A percentile compares a stretch with the other conserved stretches of the same genome.
Evolutionary conservation across 37 sponge, comb jelly and placozoan genomes (phyloP).

Genomic region (Tethya wilhelma): DNA sequence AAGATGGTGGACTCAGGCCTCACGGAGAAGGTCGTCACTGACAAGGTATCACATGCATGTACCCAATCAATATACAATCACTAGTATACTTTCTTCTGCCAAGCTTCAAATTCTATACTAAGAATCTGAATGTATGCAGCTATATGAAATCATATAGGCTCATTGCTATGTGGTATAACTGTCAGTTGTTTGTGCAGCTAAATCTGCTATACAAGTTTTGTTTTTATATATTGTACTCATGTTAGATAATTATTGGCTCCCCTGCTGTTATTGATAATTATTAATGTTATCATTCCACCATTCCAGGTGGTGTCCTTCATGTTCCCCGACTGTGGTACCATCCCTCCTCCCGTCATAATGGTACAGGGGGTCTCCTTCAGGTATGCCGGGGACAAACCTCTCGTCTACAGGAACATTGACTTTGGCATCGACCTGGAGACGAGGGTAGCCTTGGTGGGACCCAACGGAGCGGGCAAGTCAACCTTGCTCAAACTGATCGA

Average conservation of each 20-base stretch:
- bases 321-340: conserved; percentile 91
- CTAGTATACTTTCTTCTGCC: not conserved
- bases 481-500: conserved; percentile 93
- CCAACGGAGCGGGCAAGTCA: conserved; percentile 96
- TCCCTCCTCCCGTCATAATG: conserved; percentile 97
- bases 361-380: conserved; percentile 90
- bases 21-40: conserved; percentile 83
- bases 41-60: conserved; percentile 46
- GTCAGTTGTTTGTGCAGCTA: too few species aligned
- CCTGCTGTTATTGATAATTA: not conserved
- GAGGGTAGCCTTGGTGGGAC: conserved; percentile 92
- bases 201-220: too few species aligned
- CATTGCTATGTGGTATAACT: too few species aligned
- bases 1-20: conserved; percentile 97
- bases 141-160: not conserved
- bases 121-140: not conserved
- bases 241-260: not conserved
- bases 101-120: not conserved
- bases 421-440: conserved; percentile 95
- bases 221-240: not conserved
- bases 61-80: not conserved
- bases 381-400: conserved; percentile 28
- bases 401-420: conserved; percentile 84
- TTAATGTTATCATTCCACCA: too few species aligned
- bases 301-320: conserved; percentile 69